A percentile compares a stretch with the other conserved stretches of the same genome.
phyloP scores from a whole-genome alignment of 2,888 invertebrate genomes.

The Andrena dorsata region DNA sequence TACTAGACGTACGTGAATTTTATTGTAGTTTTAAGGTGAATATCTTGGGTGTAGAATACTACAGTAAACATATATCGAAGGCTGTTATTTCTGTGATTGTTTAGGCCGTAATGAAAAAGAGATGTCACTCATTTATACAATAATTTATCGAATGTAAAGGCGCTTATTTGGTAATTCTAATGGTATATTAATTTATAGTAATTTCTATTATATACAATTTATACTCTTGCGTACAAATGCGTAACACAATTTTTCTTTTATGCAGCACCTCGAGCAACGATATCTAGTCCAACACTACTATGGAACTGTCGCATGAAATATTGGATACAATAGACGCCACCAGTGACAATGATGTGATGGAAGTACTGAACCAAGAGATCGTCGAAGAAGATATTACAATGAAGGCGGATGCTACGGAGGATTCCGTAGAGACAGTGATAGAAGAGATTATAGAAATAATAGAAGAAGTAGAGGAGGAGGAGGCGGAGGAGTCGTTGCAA shows the following conservation, averaged over 20 bases:
- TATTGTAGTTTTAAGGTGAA: neutral
- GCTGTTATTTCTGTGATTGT: neutral
- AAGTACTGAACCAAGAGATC: slow-evolving; percentile 75
- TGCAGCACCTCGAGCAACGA: neutral
- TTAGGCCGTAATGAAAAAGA: neutral
- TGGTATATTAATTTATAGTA: too few relatives aligned
- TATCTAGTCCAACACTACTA: slow-evolving; percentile 31
- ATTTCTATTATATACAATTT: neutral
- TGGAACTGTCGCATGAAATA: slow-evolving; percentile 65
- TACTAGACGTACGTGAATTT: neutral
- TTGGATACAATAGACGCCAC: slow-evolving; percentile 63
- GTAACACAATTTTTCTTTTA: slow-evolving; percentile 25
- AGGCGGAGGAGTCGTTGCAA: slow-evolving; percentile 26
- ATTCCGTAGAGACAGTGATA: slow-evolving; percentile 73
- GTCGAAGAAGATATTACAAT: slow-evolving; percentile 79
- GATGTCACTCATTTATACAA: neutral
- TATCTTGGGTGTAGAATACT: neutral
- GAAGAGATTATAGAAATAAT: slow-evolving; percentile 82
- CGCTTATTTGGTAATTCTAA: too few relatives aligned
- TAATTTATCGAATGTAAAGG: neutral
- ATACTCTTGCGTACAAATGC: neutral
- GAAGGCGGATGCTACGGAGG: slow-evolving; percentile 74
- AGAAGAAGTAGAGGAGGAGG: slow-evolving; percentile 80
- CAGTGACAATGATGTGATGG: slow-evolving; percentile 70
- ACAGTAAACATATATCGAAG: neutral